A percentile compares a stretch with the other conserved stretches of the same genome.
Evolutionary conservation across 2,888 invertebrate species (phyloP).

Genomic region (Bembecia ichneumoniformis): DNA sequence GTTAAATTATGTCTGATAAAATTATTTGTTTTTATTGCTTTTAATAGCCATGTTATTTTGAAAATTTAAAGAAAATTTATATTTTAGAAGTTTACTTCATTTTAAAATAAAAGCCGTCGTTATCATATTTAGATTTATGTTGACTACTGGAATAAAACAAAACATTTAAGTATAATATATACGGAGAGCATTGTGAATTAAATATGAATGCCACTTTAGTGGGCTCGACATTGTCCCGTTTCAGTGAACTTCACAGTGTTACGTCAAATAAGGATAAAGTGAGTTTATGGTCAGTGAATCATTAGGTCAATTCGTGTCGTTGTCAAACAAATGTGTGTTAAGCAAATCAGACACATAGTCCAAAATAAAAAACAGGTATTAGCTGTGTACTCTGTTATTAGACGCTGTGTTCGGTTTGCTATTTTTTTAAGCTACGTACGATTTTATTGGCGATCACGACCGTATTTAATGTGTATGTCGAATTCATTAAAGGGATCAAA

Average conservation of each 20-base stretch:
- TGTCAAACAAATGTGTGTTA: constrained; percentile 60
- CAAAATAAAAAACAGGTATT: constrained; percentile 25
- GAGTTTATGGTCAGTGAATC: constrained; percentile 62
- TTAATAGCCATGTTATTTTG: too few relatives aligned
- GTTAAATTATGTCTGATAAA: too few relatives aligned
- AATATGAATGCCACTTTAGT: too few relatives aligned
- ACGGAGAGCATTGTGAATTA: too few relatives aligned
- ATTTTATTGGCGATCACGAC: constrained; percentile 32
- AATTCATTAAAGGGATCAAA: constrained; percentile 42
- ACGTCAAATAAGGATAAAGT: constrained; percentile 61
- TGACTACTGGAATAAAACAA: too few relatives aligned
- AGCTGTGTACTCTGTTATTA: constrained; percentile 21
- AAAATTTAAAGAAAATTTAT: too few relatives aligned
- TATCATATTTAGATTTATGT: too few relatives aligned
- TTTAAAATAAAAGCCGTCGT: too few relatives aligned
- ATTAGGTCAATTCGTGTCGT: constrained; percentile 63
- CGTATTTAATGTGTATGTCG: constrained; percentile 24
- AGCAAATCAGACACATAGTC: constrained; percentile 34
- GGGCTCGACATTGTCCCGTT: neutral
- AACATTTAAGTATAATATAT: too few relatives aligned
- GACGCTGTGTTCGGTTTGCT: constrained; percentile 13
- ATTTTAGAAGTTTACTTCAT: too few relatives aligned
- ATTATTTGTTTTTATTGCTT: too few relatives aligned
- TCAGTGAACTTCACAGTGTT: constrained; percentile 17
- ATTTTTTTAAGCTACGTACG: constrained; percentile 35